phyloP scores from a whole-genome alignment of 1,140 invertebrate genomes.

The Atta texana region DNA sequence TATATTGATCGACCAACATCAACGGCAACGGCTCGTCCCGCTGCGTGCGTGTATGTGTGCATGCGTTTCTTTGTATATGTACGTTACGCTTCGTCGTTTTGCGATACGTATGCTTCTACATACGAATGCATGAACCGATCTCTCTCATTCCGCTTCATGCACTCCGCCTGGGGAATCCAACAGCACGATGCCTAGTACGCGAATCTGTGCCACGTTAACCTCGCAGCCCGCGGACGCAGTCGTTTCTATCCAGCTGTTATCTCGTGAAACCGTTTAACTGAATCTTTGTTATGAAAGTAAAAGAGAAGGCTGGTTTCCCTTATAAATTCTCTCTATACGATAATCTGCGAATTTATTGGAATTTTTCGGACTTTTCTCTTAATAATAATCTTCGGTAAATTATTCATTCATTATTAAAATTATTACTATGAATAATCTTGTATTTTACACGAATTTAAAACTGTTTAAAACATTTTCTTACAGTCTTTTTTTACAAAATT shows the following conservation, averaged over 20 bases:
- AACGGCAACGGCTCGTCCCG: slow-evolving; percentile 46
- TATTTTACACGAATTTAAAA: neutral
- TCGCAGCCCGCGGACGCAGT: neutral
- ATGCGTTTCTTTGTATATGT: slow-evolving; percentile 22
- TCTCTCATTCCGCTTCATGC: slow-evolving; percentile 64
- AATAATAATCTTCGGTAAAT: neutral
- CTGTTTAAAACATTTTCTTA: neutral
- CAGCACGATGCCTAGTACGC: neutral
- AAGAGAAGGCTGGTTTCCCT: neutral
- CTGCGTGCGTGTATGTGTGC: neutral
- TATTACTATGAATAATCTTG: neutral
- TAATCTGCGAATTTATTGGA: neutral
- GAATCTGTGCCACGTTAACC: slow-evolving; percentile 44
- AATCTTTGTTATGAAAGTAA: neutral
- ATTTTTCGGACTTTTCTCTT: neutral
- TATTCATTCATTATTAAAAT: neutral
- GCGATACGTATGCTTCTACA: slow-evolving; percentile 46
- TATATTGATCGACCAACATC: slow-evolving; percentile 74
- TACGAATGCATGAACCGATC: slow-evolving; percentile 38
- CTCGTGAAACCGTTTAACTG: neutral
- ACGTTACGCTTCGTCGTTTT: slow-evolving; percentile 53
- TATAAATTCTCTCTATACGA: neutral
- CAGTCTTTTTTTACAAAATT: neutral
- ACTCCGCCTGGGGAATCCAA: slow-evolving; percentile 15
- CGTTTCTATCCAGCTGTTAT: slow-evolving; percentile 21